These are phyloP conservation scores for Heliornis fulica DNA, from an alignment of 2,113 vertebrate species.

Conservation along the genomic window DNA sequence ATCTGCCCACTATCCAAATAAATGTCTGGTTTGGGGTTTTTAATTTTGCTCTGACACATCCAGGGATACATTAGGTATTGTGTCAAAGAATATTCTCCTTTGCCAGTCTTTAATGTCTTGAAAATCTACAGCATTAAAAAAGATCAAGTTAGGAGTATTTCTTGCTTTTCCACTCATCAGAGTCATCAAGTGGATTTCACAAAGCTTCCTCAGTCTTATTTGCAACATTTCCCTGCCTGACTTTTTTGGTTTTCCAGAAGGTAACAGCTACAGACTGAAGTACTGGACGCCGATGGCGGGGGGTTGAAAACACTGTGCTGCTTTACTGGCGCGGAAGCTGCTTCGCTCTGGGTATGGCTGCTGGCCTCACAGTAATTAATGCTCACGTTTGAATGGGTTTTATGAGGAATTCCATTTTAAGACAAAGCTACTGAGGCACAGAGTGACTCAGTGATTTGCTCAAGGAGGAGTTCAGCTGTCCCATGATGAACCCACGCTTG, in stretches of 20 bases:
- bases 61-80: neutral
- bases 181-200: neutral
- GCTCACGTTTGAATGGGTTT: rapidly evolving
- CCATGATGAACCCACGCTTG: neutral
- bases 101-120: neutral
- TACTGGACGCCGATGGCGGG: rapidly evolving
- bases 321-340: neutral
- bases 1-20: neutral
- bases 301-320: neutral
- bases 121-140: neutral
- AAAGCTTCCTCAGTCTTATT: neutral
- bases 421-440: neutral
- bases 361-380: neutral
- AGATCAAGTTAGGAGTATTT: neutral
- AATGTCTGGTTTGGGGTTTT: neutral
- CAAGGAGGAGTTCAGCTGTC: neutral
- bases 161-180: neutral
- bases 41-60: neutral
- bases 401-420: neutral
- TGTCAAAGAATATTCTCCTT: neutral
- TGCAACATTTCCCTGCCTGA: neutral
- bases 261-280: neutral
- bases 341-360: neutral
- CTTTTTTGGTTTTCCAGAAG: neutral
- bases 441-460: neutral